Base-by-base conservation (phyloP, 1,140 invertebrate species). In the Bombus consobrinus region DNA sequence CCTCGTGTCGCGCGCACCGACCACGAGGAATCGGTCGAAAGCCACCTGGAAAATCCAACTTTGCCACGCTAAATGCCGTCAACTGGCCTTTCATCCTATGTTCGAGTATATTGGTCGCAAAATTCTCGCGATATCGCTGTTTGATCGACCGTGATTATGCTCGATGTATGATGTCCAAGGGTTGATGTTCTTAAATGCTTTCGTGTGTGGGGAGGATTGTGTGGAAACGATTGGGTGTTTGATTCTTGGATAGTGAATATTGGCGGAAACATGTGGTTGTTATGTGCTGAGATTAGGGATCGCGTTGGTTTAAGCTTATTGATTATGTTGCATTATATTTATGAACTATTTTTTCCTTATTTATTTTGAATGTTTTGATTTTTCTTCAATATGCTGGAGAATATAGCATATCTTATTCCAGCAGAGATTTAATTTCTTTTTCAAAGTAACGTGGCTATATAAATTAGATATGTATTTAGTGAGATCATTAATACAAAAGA, bases 1-100 rank as follows among this genome's bases (percentile, higher is more conserved):
- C 62, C n/a, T n/a, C 66, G 66, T 18, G n/a, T 57, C 74, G 34
- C 73, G 34, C 68, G n/a, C 47, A 57, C 43, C 62, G 34, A 13
- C 83, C 13, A 18, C 71, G 71, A 72, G 25, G 76, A 84, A 62
- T 68, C 76, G 57, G 6, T 47, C 84, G 69, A 86, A 78, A 82
- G 18, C 82, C 3, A 5, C 1, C 41, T 68, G n/a, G 62, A 79
- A 68, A 34, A 79, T 68, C 32, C 2, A 34, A 18, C 59, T 34
- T 12, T 9, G 8, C 39, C 76, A 32, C 32, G 73, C 1, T 53
- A 22, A 57, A 1, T 12, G 25, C 10, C n/a, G 8, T 22, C 28
- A 4, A n/a, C 15, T 25, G 28, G 2, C 72, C 22, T 47, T 74
- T 41, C 12, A 72, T 72, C 4, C 18, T 32, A 6, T n/a, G 12